These are phyloP conservation scores for Phoenicopterus ruber DNA, from an alignment of 2,113 vertebrate species.

Conservation along the genomic window DNA sequence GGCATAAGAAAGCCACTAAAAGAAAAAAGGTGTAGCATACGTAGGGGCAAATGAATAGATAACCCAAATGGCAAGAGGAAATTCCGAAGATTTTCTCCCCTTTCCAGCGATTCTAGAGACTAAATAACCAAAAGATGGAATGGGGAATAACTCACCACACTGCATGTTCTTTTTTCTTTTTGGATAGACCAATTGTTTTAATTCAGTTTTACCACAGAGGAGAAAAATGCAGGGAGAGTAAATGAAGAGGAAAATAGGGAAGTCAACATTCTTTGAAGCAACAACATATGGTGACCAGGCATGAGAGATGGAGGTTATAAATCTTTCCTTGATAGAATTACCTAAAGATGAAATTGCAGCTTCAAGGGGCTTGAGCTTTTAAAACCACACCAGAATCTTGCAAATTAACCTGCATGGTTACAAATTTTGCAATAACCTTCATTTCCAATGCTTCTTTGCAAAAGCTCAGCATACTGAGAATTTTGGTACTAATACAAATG, in stretches of 20 bases:
- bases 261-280: slow-evolving; percentile 57
- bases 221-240: slow-evolving; percentile 34
- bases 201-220: slow-evolving; percentile 27
- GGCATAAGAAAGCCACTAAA: neutral
- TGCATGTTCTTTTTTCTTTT: neutral
- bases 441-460: neutral
- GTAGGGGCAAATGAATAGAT: neutral
- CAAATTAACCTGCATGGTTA: slow-evolving; percentile 17
- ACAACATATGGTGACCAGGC: slow-evolving; percentile 61
- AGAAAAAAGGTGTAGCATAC: neutral
- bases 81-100: neutral
- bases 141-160: neutral
- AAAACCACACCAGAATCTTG: neutral
- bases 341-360: slow-evolving; percentile 42
- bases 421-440: neutral
- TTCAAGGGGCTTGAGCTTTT: slow-evolving; percentile 28
- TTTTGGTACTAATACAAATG: neutral
- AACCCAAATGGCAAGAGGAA: neutral
- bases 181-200: slow-evolving; percentile 19
- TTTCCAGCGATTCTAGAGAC: neutral
- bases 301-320: slow-evolving; percentile 39
- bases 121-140: slow-evolving; percentile 6
- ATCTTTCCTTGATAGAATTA: slow-evolving; percentile 41
- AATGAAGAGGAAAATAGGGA: slow-evolving; percentile 55
- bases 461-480: neutral